Percentiles rank a stretch among this genome's conserved stretches.
phyloP scores from a whole-genome alignment of 2,113 vertebrate species.

The Phainopepla nitens region DNA sequence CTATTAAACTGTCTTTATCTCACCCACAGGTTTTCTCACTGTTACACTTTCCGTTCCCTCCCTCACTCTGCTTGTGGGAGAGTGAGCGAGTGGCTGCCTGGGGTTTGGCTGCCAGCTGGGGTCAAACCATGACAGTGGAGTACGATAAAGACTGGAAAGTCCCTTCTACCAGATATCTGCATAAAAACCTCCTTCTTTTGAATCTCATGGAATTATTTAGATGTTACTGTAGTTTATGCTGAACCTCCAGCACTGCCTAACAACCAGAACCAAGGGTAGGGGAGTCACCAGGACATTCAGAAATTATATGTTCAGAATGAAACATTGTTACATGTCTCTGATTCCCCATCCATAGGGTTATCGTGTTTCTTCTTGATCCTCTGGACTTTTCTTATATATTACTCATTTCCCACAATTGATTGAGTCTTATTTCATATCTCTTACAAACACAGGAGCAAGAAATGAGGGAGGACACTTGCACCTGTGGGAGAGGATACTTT shows the following conservation, averaged over 20 bases:
- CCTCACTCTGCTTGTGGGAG: accelerated
- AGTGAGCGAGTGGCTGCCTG: neutral
- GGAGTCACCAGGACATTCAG: neutral
- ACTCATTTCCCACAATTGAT: accelerated
- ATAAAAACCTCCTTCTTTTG: neutral
- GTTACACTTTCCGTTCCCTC: neutral
- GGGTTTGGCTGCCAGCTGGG: neutral
- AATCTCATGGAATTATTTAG: neutral
- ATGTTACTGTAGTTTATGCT: neutral
- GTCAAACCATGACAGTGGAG: neutral
- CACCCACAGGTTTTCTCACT: neutral
- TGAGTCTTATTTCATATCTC: neutral
- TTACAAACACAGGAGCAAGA: neutral
- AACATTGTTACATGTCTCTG: neutral
- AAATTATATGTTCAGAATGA: neutral
- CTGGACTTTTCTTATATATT: neutral
- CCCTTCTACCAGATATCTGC: neutral
- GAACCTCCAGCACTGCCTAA: neutral
- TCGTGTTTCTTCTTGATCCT: neutral
- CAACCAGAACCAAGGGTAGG: neutral
- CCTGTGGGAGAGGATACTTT: neutral
- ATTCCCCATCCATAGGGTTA: neutral
- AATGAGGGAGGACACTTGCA: neutral
- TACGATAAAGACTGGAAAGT: neutral
- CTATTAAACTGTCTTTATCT: neutral